phyloP scores from a whole-genome alignment of 1,140 invertebrate genomes.

The Megalonaias nervosa region DNA sequence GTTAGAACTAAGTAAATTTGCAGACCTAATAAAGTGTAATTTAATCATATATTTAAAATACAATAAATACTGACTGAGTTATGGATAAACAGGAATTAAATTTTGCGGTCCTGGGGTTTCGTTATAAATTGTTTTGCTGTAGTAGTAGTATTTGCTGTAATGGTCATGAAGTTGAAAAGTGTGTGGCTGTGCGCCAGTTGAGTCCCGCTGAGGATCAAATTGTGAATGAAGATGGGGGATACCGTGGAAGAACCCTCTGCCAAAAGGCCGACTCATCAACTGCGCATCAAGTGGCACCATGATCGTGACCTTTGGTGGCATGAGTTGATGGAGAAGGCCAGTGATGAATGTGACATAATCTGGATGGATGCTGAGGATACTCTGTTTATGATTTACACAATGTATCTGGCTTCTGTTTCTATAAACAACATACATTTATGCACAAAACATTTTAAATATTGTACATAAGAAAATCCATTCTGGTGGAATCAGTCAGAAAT shows the following conservation, averaged over 20 bases:
- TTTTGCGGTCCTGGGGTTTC: no score
- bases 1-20: no score
- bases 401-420: constrained; percentile 70
- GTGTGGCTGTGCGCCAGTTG: constrained; percentile 89
- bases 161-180: constrained; percentile 83
- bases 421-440: no score
- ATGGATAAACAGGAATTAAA: no score
- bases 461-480: no score
- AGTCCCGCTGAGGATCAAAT: constrained; percentile 69
- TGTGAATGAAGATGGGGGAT: constrained; percentile 51
- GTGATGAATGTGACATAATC: constrained; percentile 84
- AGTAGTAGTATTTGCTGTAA: constrained; percentile 37
- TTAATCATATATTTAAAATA: no score
- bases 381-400: constrained; percentile 97
- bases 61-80: no score
- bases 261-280: constrained; percentile 55
- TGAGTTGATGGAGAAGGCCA: constrained; percentile 79
- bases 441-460: no score
- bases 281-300: constrained; percentile 79
- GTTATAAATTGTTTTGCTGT: no score
- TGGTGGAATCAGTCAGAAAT: no score
- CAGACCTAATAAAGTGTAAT: no score
- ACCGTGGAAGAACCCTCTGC: constrained; percentile 45
- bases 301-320: constrained; percentile 93
- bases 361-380: constrained; percentile 97